phyloP scores from a whole-genome alignment of 2,888 invertebrate species.

The Periphyllus acericola region DNA sequence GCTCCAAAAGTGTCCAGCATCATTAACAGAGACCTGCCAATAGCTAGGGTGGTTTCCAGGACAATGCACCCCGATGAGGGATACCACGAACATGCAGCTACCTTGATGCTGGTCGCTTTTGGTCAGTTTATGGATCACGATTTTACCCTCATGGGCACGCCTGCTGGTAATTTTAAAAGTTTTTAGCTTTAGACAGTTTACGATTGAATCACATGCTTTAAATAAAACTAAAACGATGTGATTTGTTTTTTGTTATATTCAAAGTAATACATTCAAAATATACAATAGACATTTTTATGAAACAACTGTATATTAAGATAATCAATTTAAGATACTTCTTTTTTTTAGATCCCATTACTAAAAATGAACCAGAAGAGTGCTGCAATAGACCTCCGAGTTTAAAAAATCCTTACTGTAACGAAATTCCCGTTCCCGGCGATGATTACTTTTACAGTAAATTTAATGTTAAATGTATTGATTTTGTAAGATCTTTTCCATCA shows the following conservation, averaged over 20 bases:
- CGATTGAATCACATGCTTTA: no score
- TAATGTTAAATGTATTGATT: slow-evolving; percentile 87
- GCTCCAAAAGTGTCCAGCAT: slow-evolving; percentile 83
- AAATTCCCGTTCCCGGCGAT: slow-evolving; percentile 87
- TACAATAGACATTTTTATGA: no score
- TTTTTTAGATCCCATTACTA: slow-evolving; percentile 79
- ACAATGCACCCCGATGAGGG: slow-evolving; percentile 94
- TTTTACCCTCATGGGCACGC: slow-evolving; percentile 88
- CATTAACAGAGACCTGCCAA: slow-evolving; percentile 78
- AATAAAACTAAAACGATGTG: no score
- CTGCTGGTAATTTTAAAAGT: slow-evolving; percentile 74
- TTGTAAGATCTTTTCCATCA: slow-evolving; percentile 88
- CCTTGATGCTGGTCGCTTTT: slow-evolving; percentile 93
- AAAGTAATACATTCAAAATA: no score
- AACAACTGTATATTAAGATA: no score
- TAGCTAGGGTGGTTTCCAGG: slow-evolving; percentile 85
- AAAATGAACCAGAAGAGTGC: slow-evolving; percentile 92
- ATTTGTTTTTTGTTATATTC: no score
- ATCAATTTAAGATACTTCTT: slow-evolving; percentile 38
- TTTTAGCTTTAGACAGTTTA: no score
- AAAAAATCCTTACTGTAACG: slow-evolving; percentile 91
- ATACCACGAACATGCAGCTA: slow-evolving; percentile 92
- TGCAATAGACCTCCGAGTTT: slow-evolving; percentile 83
- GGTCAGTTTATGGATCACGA: slow-evolving; percentile 97
- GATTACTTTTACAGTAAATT: slow-evolving; percentile 90